A percentile compares a stretch with the other conserved stretches of the same genome.
These are phyloP conservation scores for Microcebus ravelobensis DNA, from an alignment of 2,113 vertebrate genomes.

Conservation along the genomic window DNA sequence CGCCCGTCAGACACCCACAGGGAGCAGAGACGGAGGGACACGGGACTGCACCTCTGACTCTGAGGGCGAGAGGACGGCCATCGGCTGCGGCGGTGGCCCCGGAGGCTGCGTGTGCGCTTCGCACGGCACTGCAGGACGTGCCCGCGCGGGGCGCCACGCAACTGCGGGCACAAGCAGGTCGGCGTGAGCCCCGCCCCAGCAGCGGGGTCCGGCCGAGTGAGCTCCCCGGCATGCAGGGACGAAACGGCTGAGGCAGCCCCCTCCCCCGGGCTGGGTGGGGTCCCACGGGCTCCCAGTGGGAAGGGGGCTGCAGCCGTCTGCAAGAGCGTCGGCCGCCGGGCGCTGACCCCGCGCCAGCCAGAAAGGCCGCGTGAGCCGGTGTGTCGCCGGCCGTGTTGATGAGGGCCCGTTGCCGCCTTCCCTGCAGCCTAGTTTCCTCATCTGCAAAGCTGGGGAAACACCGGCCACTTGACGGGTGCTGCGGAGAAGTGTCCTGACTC, in stretches of 20 bases:
- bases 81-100: neutral
- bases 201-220: neutral
- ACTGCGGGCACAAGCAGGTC: rapidly evolving
- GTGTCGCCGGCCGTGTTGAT: rapidly evolving
- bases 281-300: rapidly evolving
- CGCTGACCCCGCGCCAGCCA: neutral
- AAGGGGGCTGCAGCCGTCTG: neutral
- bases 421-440: neutral
- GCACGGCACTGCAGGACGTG: neutral
- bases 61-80: rapidly evolving
- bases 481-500: neutral
- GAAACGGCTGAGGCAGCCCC: too few species aligned
- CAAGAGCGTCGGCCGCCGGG: rapidly evolving
- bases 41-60: rapidly evolving
- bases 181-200: neutral
- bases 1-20: neutral
- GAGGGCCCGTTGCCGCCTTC: neutral
- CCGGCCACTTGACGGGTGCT: neutral
- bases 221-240: too few species aligned
- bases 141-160: neutral
- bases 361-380: rapidly evolving
- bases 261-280: rapidly evolving
- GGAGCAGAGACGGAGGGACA: rapidly evolving
- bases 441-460: neutral
- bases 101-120: rapidly evolving